A percentile compares a stretch with the other conserved stretches of the same genome.
Conservation (phyloP, 2,888 invertebrate genomes). For the Nephrotoma guestfalica region DNA sequence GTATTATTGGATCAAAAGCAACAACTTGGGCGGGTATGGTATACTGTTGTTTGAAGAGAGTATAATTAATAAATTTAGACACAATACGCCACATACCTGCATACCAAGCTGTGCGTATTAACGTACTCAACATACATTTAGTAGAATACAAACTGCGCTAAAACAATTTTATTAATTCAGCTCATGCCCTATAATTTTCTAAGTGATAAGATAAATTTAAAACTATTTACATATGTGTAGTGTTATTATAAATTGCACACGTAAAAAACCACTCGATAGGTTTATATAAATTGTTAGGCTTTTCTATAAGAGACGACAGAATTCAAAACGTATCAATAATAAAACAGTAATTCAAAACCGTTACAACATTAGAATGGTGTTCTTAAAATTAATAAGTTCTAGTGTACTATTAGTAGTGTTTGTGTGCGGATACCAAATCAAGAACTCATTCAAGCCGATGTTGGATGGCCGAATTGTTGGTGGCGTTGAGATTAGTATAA, state of each 20-base stretch:
- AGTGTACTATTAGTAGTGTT: not conserved
- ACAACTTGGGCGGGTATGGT: too few relatives aligned
- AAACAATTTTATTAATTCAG: not conserved
- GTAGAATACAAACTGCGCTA: not conserved
- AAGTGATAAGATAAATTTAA: not conserved
- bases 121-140: not conserved
- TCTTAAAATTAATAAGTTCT: not conserved
- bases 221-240: not conserved
- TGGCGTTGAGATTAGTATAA: conserved; percentile 27
- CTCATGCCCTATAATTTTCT: not conserved
- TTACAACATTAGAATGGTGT: conserved; percentile 7
- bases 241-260: not conserved
- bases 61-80: too few relatives aligned
- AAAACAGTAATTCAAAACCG: not conserved
- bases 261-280: not conserved
- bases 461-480: conserved; percentile 32
- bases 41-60: too few relatives aligned
- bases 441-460: conserved; percentile 17
- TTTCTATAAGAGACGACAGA: not conserved
- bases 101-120: not conserved
- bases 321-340: not conserved
- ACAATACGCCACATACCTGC: not conserved
- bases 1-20: too few relatives aligned
- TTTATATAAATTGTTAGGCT: not conserved
- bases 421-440: not conserved